phyloP scores from a whole-genome alignment of 2,113 vertebrate species.

The Triplophysa dalaica region DNA sequence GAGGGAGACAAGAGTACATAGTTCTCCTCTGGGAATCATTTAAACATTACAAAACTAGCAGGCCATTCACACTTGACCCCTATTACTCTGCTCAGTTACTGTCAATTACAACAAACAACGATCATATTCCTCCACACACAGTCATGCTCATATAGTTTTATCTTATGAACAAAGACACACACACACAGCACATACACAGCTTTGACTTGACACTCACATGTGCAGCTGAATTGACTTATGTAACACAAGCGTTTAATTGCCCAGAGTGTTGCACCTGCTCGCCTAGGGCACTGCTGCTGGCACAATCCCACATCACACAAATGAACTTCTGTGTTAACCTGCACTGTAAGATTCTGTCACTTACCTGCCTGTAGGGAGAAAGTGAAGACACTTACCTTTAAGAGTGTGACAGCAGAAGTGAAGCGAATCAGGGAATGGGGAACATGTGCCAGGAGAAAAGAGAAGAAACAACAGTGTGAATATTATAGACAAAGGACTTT shows the following conservation, averaged over 20 bases:
- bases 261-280: constrained; percentile 63
- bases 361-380: constrained; percentile 38
- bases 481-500: constrained; percentile 3
- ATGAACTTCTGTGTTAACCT: constrained; percentile 56
- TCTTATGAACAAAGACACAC: neutral
- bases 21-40: constrained; percentile 27
- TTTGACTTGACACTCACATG: constrained; percentile 12
- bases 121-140: constrained; percentile 16
- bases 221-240: constrained; percentile 59
- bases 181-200: constrained; percentile 38
- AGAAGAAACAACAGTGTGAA: constrained; percentile 25
- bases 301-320: constrained; percentile 63
- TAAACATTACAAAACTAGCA: constrained; percentile 41
- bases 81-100: constrained; percentile 38
- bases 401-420: constrained; percentile 5
- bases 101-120: constrained; percentile 37
- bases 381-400: constrained; percentile 62
- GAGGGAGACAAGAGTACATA: constrained; percentile 10
- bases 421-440: constrained; percentile 27
- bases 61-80: constrained; percentile 32
- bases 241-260: constrained; percentile 66
- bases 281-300: constrained; percentile 67
- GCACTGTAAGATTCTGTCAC: constrained; percentile 36
- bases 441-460: constrained; percentile 55
- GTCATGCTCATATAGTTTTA: neutral